Percentiles rank a stretch among this genome's conserved stretches.
phyloP scores from a whole-genome alignment of 2,113 vertebrate genomes.

The Vanacampus margaritifer region DNA sequence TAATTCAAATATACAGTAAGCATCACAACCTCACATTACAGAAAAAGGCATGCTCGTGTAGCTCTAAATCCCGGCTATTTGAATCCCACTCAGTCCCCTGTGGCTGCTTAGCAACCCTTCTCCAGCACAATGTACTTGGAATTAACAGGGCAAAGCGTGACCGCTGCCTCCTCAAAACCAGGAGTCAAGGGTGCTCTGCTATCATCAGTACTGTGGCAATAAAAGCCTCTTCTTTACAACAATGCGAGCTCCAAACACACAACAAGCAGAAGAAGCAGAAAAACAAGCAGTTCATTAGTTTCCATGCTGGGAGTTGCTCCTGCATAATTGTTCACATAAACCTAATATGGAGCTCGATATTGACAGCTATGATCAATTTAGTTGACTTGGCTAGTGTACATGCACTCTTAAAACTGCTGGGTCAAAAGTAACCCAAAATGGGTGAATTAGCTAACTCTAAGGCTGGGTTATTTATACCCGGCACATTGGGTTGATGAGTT shows the following conservation, averaged over 20 bases:
- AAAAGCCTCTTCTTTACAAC: conserved; percentile 34
- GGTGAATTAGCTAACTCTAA: too few species aligned
- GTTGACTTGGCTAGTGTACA: too few species aligned
- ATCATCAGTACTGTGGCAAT: conserved; percentile 48
- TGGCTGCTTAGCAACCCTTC: conserved; percentile 77
- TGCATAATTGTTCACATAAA: neutral
- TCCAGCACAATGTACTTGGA: conserved; percentile 66
- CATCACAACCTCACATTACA: conserved; percentile 28
- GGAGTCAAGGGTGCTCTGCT: conserved; percentile 60
- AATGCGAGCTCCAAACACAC: conserved; percentile 12
- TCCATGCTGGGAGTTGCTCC: neutral
- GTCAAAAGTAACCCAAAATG: too few species aligned
- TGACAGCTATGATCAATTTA: too few species aligned
- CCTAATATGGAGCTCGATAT: neutral
- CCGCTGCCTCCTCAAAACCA: conserved; percentile 66
- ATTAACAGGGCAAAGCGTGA: conserved; percentile 69
- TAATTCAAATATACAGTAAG: conserved; percentile 11
- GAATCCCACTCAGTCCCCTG: conserved; percentile 70
- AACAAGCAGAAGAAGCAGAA: conserved; percentile 20
- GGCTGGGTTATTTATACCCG: too few species aligned
- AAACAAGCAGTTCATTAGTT: conserved; percentile 7
- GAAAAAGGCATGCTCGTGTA: conserved; percentile 27
- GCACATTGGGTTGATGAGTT: too few species aligned
- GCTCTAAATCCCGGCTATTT: conserved; percentile 62
- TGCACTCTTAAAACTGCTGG: too few species aligned